These are phyloP conservation scores for Cyphomyrus plagiostoma DNA, from an alignment of 2,113 vertebrate species.

Conservation along the genomic window DNA sequence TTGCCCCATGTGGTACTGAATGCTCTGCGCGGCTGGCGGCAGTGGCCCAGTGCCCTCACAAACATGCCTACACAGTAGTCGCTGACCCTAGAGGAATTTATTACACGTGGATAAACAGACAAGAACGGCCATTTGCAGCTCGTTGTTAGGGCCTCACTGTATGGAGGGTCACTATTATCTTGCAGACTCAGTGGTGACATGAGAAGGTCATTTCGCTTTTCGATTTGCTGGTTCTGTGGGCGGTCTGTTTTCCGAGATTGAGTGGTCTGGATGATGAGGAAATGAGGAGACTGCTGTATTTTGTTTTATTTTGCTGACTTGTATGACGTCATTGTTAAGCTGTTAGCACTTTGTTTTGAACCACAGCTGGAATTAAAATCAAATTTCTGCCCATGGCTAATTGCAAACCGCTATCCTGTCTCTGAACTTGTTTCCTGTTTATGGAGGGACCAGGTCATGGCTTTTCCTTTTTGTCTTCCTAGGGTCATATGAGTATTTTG, in stretches of 20 bases:
- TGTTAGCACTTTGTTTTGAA: background rate
- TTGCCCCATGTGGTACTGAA: background rate
- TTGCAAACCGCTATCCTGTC: background rate
- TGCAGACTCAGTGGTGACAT: background rate
- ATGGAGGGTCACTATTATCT: background rate
- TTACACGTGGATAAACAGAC: background rate
- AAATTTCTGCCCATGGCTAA: background rate
- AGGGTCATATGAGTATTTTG: conserved; percentile 5
- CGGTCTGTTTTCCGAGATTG: background rate
- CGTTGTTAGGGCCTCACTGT: conserved; percentile 13
- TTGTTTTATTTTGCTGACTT: background rate
- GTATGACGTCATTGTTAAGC: background rate
- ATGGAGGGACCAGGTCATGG: background rate
- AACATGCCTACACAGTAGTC: background rate
- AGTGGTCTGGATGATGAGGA: background rate
- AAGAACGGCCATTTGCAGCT: conserved; percentile 15
- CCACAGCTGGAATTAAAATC: conserved; percentile 8
- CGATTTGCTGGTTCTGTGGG: background rate
- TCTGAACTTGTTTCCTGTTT: background rate
- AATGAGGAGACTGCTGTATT: background rate
- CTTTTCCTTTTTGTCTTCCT: background rate
- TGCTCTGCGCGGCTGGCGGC: background rate
- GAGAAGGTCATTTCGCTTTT: background rate
- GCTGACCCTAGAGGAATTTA: background rate
- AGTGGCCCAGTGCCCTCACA: background rate